Percentiles rank a stretch among this genome's conserved stretches.
Conservation (phyloP, 53 echinoderm and acorn worm species). For the Paracentrotus lividus region DNA sequence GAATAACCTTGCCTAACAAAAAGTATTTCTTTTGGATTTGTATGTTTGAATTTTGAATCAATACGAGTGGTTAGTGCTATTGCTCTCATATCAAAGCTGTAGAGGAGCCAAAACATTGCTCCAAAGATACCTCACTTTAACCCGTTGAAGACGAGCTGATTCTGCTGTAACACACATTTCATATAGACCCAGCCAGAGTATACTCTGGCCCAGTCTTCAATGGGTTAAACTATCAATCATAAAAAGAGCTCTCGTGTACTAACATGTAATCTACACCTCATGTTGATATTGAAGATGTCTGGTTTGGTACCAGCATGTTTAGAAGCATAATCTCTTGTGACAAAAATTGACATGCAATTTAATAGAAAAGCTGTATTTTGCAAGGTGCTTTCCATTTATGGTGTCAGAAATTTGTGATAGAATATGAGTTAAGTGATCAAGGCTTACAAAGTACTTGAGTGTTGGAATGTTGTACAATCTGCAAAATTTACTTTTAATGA, state of each 20-base stretch:
- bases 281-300: not conserved
- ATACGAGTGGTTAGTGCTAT: not conserved
- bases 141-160: too few species aligned
- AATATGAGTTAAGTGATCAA: not conserved
- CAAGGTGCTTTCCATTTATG: not conserved
- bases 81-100: not conserved
- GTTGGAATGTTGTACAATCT: too few species aligned
- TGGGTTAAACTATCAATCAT: not conserved
- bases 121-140: not conserved
- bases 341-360: conserved; percentile 14
- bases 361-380: too few species aligned
- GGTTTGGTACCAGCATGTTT: conserved; percentile 16
- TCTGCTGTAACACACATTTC: too few species aligned
- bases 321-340: conserved; percentile 18
- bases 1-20: conserved; percentile 10
- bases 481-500: too few species aligned
- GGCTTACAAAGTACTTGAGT: too few species aligned
- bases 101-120: too few species aligned
- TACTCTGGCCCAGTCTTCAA: too few species aligned
- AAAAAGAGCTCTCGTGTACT: not conserved
- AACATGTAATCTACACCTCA: not conserved
- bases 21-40: not conserved
- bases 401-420: not conserved
- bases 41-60: too few species aligned
- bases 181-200: too few species aligned